Evolutionary conservation across 2,888 invertebrate genomes (phyloP).

Genomic region (Drosophila merina): DNA sequence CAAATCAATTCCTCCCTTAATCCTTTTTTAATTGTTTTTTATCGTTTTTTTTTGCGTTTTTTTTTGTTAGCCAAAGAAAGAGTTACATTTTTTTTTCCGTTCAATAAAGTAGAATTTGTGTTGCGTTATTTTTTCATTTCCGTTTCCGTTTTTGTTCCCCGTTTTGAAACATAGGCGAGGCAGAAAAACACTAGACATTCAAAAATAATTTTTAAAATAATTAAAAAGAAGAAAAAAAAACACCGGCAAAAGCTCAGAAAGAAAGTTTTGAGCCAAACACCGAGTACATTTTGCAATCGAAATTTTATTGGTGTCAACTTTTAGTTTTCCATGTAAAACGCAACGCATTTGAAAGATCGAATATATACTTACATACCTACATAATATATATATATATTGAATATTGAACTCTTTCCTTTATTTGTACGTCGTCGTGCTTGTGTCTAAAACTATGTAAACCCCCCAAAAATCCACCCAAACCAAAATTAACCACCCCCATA

Average conservation of each 20-base stretch:
- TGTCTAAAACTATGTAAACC: constrained; percentile 72
- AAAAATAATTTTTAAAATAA: neutral
- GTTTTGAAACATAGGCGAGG: neutral
- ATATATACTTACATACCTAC: constrained; percentile 56
- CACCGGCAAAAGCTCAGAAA: neutral
- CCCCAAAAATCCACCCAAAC: constrained; percentile 32
- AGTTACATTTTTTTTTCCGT: neutral
- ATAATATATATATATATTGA: constrained; percentile 57
- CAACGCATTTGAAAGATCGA: constrained; percentile 67
- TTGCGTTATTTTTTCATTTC: constrained; percentile 5
- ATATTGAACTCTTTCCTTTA: constrained; percentile 64
- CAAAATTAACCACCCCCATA: constrained; percentile 24
- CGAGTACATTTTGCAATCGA: constrained; percentile 47
- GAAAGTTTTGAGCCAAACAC: constrained; percentile 11
- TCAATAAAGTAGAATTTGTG: neutral
- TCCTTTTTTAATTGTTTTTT: neutral
- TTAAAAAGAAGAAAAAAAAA: constrained; percentile 5
- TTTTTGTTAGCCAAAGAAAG: neutral
- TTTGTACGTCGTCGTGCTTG: constrained; percentile 76
- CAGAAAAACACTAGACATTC: constrained; percentile 1
- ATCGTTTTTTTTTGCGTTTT: neutral
- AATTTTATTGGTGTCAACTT: constrained; percentile 45
- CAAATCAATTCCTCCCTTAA: constrained; percentile 1
- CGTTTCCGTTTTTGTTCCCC: neutral
- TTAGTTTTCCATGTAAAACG: constrained; percentile 61